Conservation (phyloP, 2,888 invertebrate genomes). For the Callyntrura sp. region DNA sequence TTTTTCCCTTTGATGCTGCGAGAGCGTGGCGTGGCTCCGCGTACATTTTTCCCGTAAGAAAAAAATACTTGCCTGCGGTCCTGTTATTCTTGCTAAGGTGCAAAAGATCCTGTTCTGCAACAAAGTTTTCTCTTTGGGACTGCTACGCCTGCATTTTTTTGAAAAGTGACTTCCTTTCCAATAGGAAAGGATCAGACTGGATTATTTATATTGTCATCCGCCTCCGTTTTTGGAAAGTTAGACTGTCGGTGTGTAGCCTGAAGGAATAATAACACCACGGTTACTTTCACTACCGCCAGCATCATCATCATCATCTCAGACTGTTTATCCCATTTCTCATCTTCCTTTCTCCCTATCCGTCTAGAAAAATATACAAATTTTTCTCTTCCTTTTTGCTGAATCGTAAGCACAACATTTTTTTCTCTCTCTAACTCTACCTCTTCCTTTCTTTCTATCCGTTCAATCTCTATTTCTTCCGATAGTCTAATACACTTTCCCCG, state of each 20-base stretch:
- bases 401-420: conserved; percentile 15
- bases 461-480: no score
- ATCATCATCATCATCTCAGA: conserved; percentile 10
- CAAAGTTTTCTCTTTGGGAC: background rate
- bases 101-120: background rate
- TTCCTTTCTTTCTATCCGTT: conserved; percentile 21
- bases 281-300: conserved; percentile 3
- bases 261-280: conserved; percentile 61
- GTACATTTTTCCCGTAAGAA: conserved; percentile 21
- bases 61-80: conserved; percentile 47
- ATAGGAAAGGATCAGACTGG: conserved; percentile 11
- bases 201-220: conserved; percentile 43
- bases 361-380: background rate
- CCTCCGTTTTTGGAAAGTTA: conserved; percentile 4
- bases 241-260: conserved; percentile 10
- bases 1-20: background rate
- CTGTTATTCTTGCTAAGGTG: background rate
- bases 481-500: background rate
- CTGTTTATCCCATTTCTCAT: conserved; percentile 43
- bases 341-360: conserved; percentile 25
- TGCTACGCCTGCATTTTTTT: conserved; percentile 19
- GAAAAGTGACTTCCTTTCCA: conserved; percentile 32
- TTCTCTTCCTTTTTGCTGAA: conserved; percentile 29
- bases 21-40: conserved; percentile 43
- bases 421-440: conserved; percentile 26